Evolutionary conservation across 2,113 vertebrate species (phyloP).

Genomic region (Alethe diademata): DNA sequence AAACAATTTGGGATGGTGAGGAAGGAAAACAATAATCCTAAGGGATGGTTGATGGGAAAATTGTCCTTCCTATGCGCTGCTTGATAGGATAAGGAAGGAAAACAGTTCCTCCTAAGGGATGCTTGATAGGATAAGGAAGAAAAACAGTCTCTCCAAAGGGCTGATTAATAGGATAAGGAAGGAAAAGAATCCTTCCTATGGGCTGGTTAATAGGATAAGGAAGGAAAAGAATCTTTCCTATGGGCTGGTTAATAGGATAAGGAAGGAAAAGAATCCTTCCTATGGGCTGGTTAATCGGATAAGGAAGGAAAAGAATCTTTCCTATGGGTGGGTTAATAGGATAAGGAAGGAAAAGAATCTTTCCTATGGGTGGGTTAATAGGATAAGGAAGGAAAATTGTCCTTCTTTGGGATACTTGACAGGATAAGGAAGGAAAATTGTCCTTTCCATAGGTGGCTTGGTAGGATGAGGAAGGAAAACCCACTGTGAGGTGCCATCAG

Average conservation of each 20-base stretch:
- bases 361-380: too few species aligned
- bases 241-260: accelerated
- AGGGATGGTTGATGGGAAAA: not conserved
- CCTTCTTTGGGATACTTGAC: accelerated
- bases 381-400: not conserved
- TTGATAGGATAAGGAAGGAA: not conserved
- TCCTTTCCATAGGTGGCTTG: accelerated
- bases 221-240: not conserved
- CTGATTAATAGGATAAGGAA: accelerated
- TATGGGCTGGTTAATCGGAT: too few species aligned
- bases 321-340: accelerated
- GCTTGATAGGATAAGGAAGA: not conserved
- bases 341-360: too few species aligned
- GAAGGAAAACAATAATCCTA: not conserved
- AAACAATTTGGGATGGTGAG: not conserved
- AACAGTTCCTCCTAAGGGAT: not conserved
- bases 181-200: accelerated
- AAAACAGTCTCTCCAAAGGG: accelerated
- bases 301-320: not conserved
- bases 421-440: not conserved
- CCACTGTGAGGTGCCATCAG: accelerated
- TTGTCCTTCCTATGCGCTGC: accelerated
- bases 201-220: accelerated
- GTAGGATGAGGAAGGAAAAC: not conserved
- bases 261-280: too few species aligned